Conservation (phyloP, 2,797 vertebrate genomes). For the Peromyscus melanophrys region DNA sequence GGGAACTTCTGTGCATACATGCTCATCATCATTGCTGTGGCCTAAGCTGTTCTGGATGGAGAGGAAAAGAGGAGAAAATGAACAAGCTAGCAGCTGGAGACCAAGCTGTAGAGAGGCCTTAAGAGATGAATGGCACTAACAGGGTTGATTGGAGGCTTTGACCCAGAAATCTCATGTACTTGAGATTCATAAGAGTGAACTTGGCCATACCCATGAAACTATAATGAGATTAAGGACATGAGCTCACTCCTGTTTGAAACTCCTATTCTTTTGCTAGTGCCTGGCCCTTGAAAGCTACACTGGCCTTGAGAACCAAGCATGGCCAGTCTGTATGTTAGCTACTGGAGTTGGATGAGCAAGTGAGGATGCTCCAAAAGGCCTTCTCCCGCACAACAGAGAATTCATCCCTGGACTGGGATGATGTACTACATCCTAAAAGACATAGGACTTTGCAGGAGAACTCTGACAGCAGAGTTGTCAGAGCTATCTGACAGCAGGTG, state of each 20-base stretch:
- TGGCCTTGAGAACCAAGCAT: neutral
- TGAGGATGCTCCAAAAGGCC: neutral
- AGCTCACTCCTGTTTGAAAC: neutral
- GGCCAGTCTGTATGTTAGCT: neutral
- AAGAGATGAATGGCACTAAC: neutral
- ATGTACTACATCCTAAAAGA: neutral
- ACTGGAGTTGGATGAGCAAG: neutral
- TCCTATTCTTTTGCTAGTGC: neutral
- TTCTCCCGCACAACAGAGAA: neutral
- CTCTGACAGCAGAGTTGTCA: slow-evolving; percentile 51
- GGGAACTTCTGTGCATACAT: neutral
- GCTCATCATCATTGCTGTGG: neutral
- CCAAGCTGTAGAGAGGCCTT: neutral
- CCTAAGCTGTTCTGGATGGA: neutral
- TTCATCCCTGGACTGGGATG: neutral
- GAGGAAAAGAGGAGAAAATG: neutral
- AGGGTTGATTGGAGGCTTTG: neutral
- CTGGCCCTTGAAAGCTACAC: neutral
- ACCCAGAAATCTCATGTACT: neutral
- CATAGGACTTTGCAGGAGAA: neutral
- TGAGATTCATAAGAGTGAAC: neutral
- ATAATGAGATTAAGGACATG: neutral
- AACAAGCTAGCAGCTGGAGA: neutral
- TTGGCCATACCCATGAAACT: neutral
- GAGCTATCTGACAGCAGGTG: slow-evolving; percentile 74